Base-by-base conservation (phyloP, 2,888 invertebrate genomes). In the Oscheius sp. region DNA sequence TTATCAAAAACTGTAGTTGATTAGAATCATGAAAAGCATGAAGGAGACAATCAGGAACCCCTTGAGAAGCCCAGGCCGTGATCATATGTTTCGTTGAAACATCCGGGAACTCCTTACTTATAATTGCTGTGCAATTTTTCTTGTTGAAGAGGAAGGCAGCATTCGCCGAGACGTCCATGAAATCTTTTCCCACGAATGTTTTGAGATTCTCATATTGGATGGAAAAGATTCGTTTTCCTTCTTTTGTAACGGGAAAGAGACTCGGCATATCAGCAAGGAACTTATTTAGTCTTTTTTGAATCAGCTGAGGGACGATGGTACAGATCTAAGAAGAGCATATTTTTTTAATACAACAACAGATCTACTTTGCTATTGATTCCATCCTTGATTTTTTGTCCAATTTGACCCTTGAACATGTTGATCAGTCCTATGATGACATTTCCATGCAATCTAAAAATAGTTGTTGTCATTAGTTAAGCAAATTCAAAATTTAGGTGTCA, bases 21-120 rank as follows among this genome's bases (percentile, higher is more conserved):
- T 54, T 17, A n/a, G 32, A 33, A 33, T 32, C 54, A 32, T 54
- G 54, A 12, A 54, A 54, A 9, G 54, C 54, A 3, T 30, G 20
- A 8, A 54, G 36, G 8, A 54, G 32, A n/a, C 54, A 54, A 32
- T 54, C 36, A 32, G 20, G 36, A n/a, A 54, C 20, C 6, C 33
- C 33, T 24, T 32, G 22, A 32, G 54, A 54, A n/a, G 8, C 36
- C 54, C 54, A 54, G 12, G 33, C 54, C 20, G 54, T n/a, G 32
- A 24, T 8, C 54, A 54, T 32, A 17, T 54, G 14, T 12, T 17
- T 36, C 33, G 33, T 17, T 12, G 36, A 20, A 32, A 8, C 33
- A n/a, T 32, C 54, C 36, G 32, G 33, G 24, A 30, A 54, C 3
- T n/a, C 9, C 33, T 32, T 30, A 4, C 6, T n/a, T 17, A 33